Base-by-base conservation (phyloP, 2,797 vertebrate genomes). In the Arnoldichthys spilopterus region DNA sequence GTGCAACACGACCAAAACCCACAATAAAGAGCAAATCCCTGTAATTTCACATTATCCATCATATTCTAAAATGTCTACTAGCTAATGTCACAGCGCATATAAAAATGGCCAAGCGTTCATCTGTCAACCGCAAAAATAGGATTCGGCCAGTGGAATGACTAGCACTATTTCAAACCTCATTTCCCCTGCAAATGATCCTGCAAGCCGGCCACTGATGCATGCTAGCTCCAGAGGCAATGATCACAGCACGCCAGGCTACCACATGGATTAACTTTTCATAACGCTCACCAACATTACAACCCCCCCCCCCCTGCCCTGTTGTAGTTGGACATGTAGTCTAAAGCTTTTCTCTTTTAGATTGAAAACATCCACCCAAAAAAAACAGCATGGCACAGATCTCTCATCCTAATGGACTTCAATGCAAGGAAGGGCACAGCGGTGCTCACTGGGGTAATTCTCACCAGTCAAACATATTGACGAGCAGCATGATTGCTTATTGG, bases 241-340 rank as follows among this genome's bases (percentile, higher is more conserved):
- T 81, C 78, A 80, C 82, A 74, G 67, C 45, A 62, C 70, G 69
- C 66, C 63, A 24, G 66, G 75, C 78, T 84, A 84, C 74, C 80
- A 75, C 82, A 78, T 69, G 83, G 86, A 85, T 87, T 87, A 87
- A 87, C 86, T 87, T 85, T 82, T 83, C 79, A 90, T 86, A 89
- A 86, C 86, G 79, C 84, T 75, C 82, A 76, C 64, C 37, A 82
- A 74, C 81, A 80, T 84, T 82, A 84, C 75, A 63, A 76, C 43
- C 18, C 61, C 51, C 47, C 56, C 30, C 49, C 56, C 49, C 47
- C 53, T 18, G 37, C 51, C 63, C 40, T 32, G 37, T 64, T 66
- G 47, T 56, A 70, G 72, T 72, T 72, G 84, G 76, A 76, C 72
- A 74, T 28, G 40, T 12, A 45, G 47, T 58, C 22, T 64, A 68